These are phyloP conservation scores for Craterocephalus amniculus DNA, from an alignment of 2,797 vertebrate species.

Conservation along the genomic window DNA sequence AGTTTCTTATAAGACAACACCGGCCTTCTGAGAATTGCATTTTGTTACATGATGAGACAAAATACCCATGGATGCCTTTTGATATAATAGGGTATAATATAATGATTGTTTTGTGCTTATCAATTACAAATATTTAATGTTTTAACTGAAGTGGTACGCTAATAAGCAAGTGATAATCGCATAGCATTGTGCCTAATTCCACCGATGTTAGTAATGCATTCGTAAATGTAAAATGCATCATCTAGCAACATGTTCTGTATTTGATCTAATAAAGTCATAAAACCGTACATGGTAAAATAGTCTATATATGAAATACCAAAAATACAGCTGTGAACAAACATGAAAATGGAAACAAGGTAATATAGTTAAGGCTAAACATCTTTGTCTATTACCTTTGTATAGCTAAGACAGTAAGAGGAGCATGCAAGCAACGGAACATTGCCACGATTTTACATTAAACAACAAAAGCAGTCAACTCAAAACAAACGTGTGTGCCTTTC, in stretches of 20 bases:
- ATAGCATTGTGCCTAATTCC: constrained; percentile 63
- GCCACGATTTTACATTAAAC: constrained; percentile 86
- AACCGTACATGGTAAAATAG: constrained; percentile 78
- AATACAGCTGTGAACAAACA: constrained; percentile 81
- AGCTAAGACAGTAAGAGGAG: constrained; percentile 86
- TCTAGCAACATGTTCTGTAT: constrained; percentile 64
- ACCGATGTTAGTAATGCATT: constrained; percentile 64
- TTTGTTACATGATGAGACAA: constrained; percentile 50
- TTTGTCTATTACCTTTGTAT: constrained; percentile 86
- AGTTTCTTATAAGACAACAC: constrained; percentile 42
- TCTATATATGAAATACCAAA: constrained; percentile 82
- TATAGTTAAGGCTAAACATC: constrained; percentile 91
- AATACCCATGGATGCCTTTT: constrained; percentile 65
- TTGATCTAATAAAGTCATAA: constrained; percentile 75
- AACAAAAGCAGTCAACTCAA: constrained; percentile 83
- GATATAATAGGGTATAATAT: constrained; percentile 56
- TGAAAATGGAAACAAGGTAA: constrained; percentile 86
- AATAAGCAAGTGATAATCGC: constrained; percentile 68
- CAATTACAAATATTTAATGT: constrained; percentile 66
- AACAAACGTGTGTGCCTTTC: constrained; percentile 76
- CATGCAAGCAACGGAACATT: constrained; percentile 91
- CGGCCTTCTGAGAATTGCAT: constrained; percentile 51
- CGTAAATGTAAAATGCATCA: constrained; percentile 63
- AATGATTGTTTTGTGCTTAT: constrained; percentile 78
- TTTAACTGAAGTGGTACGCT: constrained; percentile 79